A percentile compares a stretch with the other conserved stretches of the same genome.
Conservation (phyloP, 64 coral and sea anemone species). For the Cladopsammia gracilis region DNA sequence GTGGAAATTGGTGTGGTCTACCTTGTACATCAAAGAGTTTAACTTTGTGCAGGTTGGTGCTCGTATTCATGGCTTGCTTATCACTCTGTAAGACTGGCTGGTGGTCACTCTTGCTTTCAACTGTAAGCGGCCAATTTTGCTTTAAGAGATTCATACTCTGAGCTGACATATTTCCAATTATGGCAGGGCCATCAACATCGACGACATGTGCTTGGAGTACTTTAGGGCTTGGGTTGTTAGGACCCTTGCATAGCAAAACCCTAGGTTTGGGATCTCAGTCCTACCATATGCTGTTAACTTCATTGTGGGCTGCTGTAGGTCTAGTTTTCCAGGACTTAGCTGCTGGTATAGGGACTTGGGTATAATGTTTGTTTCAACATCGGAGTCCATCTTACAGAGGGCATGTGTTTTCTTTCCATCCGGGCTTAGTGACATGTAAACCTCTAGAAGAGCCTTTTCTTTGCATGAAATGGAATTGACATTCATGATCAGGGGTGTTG, state of each 20-base stretch:
- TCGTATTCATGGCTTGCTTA: not conserved
- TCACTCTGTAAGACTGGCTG: not conserved
- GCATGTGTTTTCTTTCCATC: constrained; percentile 41
- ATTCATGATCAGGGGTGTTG: constrained; percentile 16
- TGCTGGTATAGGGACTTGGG: constrained; percentile 54
- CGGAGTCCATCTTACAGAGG: constrained; percentile 54
- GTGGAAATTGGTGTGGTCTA: constrained; percentile 54
- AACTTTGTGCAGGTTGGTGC: not conserved
- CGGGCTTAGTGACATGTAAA: constrained; percentile 14
- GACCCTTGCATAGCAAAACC: constrained; percentile 51
- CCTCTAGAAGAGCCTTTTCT: constrained; percentile 56
- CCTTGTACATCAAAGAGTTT: constrained; percentile 35
- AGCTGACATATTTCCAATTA: constrained; percentile 71
- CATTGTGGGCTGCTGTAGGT: not conserved
- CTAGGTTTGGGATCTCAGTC: constrained; percentile 63
- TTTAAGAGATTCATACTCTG: too few species aligned
- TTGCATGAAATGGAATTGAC: constrained; percentile 45
- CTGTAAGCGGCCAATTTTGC: constrained; percentile 49
- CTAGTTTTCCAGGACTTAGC: not conserved
- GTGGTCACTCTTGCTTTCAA: not conserved
- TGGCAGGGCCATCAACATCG: constrained; percentile 46
- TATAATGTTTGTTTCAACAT: not conserved
- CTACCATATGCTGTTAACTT: constrained; percentile 53
- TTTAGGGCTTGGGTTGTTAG: constrained; percentile 18
- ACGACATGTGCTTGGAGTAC: constrained; percentile 41